Evolutionary conservation across 2,113 vertebrate genomes (phyloP).

Genomic region (Hippocampus mohnikei): DNA sequence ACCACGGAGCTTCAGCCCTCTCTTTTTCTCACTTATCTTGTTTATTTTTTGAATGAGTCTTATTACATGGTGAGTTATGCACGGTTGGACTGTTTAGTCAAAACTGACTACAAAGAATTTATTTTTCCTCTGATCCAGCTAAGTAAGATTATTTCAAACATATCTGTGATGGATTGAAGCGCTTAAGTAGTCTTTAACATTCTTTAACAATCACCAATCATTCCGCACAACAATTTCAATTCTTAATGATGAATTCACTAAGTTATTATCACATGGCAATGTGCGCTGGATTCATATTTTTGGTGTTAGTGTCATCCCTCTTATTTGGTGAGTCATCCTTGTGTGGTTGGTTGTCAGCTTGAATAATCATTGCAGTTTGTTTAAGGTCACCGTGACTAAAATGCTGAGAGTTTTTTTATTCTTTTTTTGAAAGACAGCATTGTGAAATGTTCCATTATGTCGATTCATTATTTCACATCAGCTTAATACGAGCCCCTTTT

Average conservation of each 20-base stretch:
- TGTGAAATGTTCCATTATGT: background rate
- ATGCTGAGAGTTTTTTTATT: background rate
- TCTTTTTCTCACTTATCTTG: background rate
- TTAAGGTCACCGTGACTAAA: constrained; percentile 3
- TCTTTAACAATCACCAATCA: background rate
- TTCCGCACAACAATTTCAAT: constrained; percentile 7
- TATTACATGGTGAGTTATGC: background rate
- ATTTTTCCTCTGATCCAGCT: too few species aligned
- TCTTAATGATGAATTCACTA: too few species aligned
- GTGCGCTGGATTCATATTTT: constrained; percentile 23
- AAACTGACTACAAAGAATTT: too few species aligned
- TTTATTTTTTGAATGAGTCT: background rate
- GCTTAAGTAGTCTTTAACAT: background rate
- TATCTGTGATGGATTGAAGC: too few species aligned
- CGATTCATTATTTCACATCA: background rate
- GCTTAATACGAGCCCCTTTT: background rate
- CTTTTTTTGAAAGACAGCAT: background rate
- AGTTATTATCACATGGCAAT: background rate
- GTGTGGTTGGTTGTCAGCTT: constrained; percentile 8
- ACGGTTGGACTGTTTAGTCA: background rate
- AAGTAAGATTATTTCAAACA: too few species aligned
- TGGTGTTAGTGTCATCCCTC: constrained; percentile 26
- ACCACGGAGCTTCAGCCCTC: background rate
- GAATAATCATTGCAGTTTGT: constrained; percentile 9
- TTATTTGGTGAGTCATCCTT: constrained; percentile 49